Base-by-base conservation (phyloP, 2,113 vertebrate species). In the Lasiurus cinereus region DNA sequence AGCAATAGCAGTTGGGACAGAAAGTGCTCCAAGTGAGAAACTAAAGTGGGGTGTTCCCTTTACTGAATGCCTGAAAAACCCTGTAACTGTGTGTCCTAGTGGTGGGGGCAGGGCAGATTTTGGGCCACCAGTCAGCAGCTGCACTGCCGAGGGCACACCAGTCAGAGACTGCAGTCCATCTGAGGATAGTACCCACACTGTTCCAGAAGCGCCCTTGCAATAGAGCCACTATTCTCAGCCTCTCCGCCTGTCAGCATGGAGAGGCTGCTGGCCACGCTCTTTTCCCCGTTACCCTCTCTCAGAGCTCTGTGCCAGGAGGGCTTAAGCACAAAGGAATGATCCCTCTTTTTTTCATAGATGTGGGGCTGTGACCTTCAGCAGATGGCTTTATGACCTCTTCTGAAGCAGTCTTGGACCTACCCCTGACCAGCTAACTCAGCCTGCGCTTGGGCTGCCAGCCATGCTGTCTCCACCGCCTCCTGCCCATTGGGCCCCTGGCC, bases 181-280 rank as follows among this genome's bases (percentile, higher is more conserved):
- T 67, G 33, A 85, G 54, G 36, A 62, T 2, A 48, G 78, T 11
- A 9, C 43, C 24, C 22, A 24, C 8, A 0, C 3, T n/a, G 5
- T 33, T 72, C 27, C 52, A 27, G 33, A 67, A 64, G 31, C 9
- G 33, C 66, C 54, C 2, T 19, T 62, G 27, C 39, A 27, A 0
- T 29, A 31, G 39, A 83, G 29, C 50, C 74, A 0, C 90, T 83
- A 21, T 19, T 78, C 46, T 48, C 67, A 29, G 48, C 36, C 83
- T 46, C 59, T 27, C 73, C 18, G 2, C 90, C 80, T 9, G 22
- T 83, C 66, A 0, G 70, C 27, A 2, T 36, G n/a, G 84, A 67
- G 27, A 54, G 84, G 12, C 90, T 15, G 39, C 50, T 3, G 29
- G 27, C 33, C n/a, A 39, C 19, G 0, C 66, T 0, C 0, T 79